These are phyloP conservation scores for Falco novaeseelandiae DNA, from an alignment of 2,797 vertebrate species.

Conservation along the genomic window DNA sequence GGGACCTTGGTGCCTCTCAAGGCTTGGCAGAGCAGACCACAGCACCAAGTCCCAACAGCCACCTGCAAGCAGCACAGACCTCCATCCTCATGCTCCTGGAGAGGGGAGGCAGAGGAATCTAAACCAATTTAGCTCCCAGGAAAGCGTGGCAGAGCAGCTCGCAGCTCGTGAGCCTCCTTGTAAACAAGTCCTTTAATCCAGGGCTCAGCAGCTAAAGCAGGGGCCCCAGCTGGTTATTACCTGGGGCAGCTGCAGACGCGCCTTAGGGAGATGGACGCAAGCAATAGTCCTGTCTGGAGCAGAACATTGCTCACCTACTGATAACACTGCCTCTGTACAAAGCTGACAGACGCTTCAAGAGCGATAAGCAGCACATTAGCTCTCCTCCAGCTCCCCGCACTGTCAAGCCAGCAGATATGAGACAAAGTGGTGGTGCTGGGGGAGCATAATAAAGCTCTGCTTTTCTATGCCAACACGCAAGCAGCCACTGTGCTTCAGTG, in stretches of 20 bases:
- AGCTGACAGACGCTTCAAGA: neutral
- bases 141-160: neutral
- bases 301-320: neutral
- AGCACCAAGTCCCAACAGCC: too few species aligned
- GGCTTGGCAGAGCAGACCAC: neutral
- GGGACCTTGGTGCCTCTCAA: neutral
- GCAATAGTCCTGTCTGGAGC: neutral
- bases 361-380: neutral
- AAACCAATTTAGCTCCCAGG: neutral
- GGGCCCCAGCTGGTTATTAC: neutral
- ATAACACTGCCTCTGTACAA: neutral
- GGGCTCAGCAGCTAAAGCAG: neutral
- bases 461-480: neutral
- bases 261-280: neutral
- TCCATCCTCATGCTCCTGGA: neutral
- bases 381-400: neutral
- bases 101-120: neutral
- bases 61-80: neutral
- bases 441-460: neutral
- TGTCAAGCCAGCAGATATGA: neutral
- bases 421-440: neutral
- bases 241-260: neutral
- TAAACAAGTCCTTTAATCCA: neutral
- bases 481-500: fast-evolving
- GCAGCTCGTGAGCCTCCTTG: neutral